Evolutionary conservation across 2,113 vertebrate species (phyloP).

Genomic region (Progne subis): DNA sequence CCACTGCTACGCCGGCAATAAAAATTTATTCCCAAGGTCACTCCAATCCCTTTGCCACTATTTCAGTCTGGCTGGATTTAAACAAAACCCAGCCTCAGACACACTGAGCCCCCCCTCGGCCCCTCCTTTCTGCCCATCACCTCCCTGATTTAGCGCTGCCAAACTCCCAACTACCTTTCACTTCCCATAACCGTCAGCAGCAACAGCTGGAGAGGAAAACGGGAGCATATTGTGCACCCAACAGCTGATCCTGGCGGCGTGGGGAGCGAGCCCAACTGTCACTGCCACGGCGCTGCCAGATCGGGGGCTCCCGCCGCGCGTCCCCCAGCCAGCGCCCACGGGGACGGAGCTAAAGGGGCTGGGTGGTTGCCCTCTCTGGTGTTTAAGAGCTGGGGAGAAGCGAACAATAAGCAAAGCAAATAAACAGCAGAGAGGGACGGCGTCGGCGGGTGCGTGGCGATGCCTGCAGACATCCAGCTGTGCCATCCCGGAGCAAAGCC

Average conservation of each 20-base stretch:
- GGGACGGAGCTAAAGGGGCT: background rate
- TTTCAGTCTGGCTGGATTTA: background rate
- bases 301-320: background rate
- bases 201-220: conserved; percentile 38
- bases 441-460: rapidly evolving
- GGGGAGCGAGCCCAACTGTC: background rate
- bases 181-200: conserved; percentile 1
- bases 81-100: background rate
- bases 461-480: background rate
- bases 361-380: rapidly evolving
- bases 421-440: background rate
- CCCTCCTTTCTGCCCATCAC: background rate
- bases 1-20: background rate
- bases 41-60: background rate
- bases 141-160: background rate
- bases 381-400: background rate
- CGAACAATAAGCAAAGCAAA: background rate
- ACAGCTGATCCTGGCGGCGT: background rate
- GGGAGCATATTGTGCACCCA: background rate
- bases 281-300: background rate
- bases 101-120: rapidly evolving
- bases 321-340: background rate
- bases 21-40: conserved; percentile 59
- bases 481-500: background rate
- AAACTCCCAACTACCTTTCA: conserved; percentile 8